Evolutionary conservation across 2,797 vertebrate genomes (phyloP), one percentile per base, ranked within the genome.

Genomic region (Typhlichthys subterraneus): DNA sequence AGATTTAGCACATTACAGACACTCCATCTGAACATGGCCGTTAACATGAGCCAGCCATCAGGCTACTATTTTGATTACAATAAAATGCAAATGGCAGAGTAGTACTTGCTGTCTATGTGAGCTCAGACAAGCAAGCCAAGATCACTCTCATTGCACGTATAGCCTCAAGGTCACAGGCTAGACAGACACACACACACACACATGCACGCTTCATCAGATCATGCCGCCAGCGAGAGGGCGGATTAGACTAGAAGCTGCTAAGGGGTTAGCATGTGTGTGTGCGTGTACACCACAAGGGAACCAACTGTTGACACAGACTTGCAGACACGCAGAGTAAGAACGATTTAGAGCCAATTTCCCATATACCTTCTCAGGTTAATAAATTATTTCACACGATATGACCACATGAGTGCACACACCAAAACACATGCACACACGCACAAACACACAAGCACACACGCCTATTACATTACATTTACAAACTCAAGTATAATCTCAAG

Each of bases 121-220:
- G 77, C 82, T 85, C 72, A 87, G 84, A 88, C 84, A 65, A 82
- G 81, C 80, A 14, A 79, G 68, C 72, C 69, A 23, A 63, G 80
- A 80, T 75, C 73, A 63, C 67, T 81, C 77, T 82, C 75, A 78
- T 91, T 59, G 82, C 88, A 79, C 91, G 23, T 3, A 88, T 86
- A 74, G 80, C 81, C 82, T 84, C 84, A 89, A 91, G 89, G 90
- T 92, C 89, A 88, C 75, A 81, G 73, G 77, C 76, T 77, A 90
- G 86, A 88, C 83, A 76, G 88, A 60, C 75, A 60, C 67, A 65
- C 59, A 72, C 69, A 60, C 55, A 56, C 76, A 62, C 72, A 61
- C 76, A 60, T 63, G 80, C 65, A 83, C 80, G 85, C 80, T 77
- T 84, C 76, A 85, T 86, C 81, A 81, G 79, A 88, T 87, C 85